phyloP scores from a whole-genome alignment of 2,888 invertebrate species.

The Agonopterix arenella region DNA sequence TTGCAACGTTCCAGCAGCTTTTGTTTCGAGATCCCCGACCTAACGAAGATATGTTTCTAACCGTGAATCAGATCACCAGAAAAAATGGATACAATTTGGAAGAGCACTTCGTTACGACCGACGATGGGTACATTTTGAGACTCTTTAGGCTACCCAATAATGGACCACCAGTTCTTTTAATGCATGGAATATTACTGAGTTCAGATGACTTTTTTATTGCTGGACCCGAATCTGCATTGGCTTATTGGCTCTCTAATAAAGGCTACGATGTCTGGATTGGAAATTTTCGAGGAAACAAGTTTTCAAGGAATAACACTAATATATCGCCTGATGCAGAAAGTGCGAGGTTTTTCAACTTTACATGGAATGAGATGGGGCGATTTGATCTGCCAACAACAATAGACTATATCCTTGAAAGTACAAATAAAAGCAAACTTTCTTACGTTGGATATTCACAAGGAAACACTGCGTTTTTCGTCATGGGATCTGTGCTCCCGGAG shows the following conservation, averaged over 20 bases:
- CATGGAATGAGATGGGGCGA: conserved; percentile 85
- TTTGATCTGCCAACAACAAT: conserved; percentile 86
- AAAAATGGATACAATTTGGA: conserved; percentile 8
- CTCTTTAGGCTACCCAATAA: conserved; percentile 15
- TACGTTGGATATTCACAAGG: conserved; percentile 88
- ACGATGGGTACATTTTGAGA: conserved; percentile 22
- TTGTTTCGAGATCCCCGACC: background rate
- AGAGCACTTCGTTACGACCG: conserved; percentile 16
- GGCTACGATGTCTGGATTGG: conserved; percentile 86
- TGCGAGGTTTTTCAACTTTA: conserved; percentile 75
- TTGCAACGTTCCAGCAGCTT: background rate
- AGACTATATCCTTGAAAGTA: conserved; percentile 76
- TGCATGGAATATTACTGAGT: conserved; percentile 84
- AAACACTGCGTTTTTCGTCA: conserved; percentile 77
- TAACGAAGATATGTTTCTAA: background rate
- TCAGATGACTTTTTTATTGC: conserved; percentile 83
- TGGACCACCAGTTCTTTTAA: conserved; percentile 74
- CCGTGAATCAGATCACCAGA: background rate
- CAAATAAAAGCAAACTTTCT: conserved; percentile 72
- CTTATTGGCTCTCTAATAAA: conserved; percentile 73
- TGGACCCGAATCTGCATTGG: conserved; percentile 72
- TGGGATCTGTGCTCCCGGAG: conserved; percentile 74
- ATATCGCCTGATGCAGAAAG: conserved; percentile 33
- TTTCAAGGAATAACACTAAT: conserved; percentile 63
- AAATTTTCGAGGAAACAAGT: conserved; percentile 84